A percentile compares a stretch with the other conserved stretches of the same genome.
Evolutionary conservation across 1,140 invertebrate species (phyloP).

Genomic region (Drosophila santomea): DNA sequence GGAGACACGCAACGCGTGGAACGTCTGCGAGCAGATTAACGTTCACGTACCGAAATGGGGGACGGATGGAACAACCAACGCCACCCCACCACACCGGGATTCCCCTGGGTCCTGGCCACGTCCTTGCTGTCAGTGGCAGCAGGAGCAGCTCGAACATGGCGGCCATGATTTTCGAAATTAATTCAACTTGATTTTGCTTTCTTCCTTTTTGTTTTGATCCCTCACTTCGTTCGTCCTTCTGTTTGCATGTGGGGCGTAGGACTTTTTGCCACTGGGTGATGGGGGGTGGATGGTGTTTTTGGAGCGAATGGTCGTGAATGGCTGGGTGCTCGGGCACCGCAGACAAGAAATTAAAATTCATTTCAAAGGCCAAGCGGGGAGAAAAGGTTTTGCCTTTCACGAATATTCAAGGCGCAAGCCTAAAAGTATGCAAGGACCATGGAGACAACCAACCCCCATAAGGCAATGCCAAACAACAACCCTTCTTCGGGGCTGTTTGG

Average conservation of each 20-base stretch:
- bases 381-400: constrained; percentile 36
- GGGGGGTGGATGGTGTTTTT: not conserved
- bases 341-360: constrained; percentile 84
- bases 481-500: constrained; percentile 54
- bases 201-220: constrained; percentile 72
- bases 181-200: constrained; percentile 84
- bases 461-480: constrained; percentile 50
- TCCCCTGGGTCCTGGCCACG: constrained; percentile 34
- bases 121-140: constrained; percentile 72
- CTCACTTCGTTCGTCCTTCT: constrained; percentile 41
- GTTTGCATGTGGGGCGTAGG: constrained; percentile 12
- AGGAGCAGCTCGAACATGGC: constrained; percentile 42
- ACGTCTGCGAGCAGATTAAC: constrained; percentile 79
- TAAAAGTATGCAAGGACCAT: constrained; percentile 72
- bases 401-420: constrained; percentile 81
- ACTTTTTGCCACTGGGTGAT: not conserved
- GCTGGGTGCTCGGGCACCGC: constrained; percentile 42
- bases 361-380: constrained; percentile 59
- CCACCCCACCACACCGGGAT: not conserved
- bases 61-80: not conserved
- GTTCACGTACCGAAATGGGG: constrained; percentile 35
- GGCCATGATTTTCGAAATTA: constrained; percentile 84
- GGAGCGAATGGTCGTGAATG: constrained; percentile 6
- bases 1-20: constrained; percentile 74
- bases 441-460: constrained; percentile 58